Conservation (phyloP, 2,888 invertebrate species). For the Aplocera efformata region DNA sequence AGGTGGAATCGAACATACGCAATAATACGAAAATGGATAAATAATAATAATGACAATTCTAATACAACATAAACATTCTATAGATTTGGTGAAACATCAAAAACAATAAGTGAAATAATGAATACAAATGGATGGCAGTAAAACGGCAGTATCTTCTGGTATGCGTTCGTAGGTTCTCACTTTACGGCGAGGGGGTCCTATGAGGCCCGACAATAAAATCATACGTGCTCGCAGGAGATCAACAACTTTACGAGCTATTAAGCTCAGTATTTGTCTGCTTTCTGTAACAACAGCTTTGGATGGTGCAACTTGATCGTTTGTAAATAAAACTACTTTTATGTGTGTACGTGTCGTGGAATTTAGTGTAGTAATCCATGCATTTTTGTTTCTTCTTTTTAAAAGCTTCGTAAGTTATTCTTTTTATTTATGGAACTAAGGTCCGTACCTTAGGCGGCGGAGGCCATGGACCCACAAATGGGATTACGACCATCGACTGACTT, state of each 20-base stretch:
- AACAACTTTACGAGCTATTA: slow-evolving; percentile 32
- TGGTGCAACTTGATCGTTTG: slow-evolving; percentile 23
- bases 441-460: too few species aligned
- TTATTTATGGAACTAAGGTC: too few species aligned
- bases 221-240: slow-evolving; percentile 28
- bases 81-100: slow-evolving; percentile 5
- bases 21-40: slow-evolving; percentile 23
- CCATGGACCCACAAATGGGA: too few species aligned
- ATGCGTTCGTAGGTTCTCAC: slow-evolving; percentile 16
- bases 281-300: slow-evolving; percentile 21
- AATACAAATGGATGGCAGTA: slow-evolving; percentile 6
- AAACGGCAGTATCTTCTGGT: slow-evolving; percentile 9
- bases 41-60: slow-evolving; percentile 12
- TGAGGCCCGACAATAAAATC: slow-evolving; percentile 23
- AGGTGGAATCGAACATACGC: slow-evolving; percentile 23
- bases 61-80: slow-evolving; percentile 7
- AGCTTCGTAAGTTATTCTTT: neutral
- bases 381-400: slow-evolving; percentile 1
- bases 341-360: slow-evolving; percentile 4
- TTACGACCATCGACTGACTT: too few species aligned
- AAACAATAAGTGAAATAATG: slow-evolving; percentile 5
- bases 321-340: slow-evolving; percentile 21
- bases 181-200: slow-evolving; percentile 18
- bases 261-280: slow-evolving; percentile 26
- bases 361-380: slow-evolving; percentile 2